These are phyloP conservation scores for Orchesella flavescens DNA, from an alignment of 2,888 invertebrate genomes.

Conservation along the genomic window DNA sequence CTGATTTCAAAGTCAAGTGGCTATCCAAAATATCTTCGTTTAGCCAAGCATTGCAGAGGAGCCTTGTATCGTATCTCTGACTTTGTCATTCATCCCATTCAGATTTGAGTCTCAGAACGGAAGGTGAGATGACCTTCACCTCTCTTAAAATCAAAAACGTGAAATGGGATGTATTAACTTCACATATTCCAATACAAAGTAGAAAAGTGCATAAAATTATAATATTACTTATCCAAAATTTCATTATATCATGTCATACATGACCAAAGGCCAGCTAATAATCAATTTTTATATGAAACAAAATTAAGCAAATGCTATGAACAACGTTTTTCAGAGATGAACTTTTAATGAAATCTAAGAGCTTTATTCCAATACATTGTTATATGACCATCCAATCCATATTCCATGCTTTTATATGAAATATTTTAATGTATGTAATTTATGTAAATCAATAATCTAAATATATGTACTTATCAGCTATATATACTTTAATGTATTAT, in stretches of 20 bases:
- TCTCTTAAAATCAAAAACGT: slow-evolving; percentile 42
- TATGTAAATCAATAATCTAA: not conserved
- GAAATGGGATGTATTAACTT: slow-evolving; percentile 15
- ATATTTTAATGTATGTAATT: not conserved
- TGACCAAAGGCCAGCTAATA: not conserved
- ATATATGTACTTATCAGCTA: slow-evolving; percentile 22
- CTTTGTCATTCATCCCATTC: not conserved
- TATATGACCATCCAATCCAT: slow-evolving; percentile 38
- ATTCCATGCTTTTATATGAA: slow-evolving; percentile 22
- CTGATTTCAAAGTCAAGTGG: not conserved
- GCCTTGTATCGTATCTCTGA: not conserved
- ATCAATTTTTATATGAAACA: not conserved
- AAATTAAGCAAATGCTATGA: not conserved
- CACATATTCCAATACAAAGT: slow-evolving; percentile 1
- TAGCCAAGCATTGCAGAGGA: not conserved
- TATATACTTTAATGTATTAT: slow-evolving; percentile 17
- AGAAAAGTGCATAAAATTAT: not conserved
- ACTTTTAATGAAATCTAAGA: slow-evolving; percentile 45
- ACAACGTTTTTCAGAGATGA: not conserved
- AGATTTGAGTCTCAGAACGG: slow-evolving; percentile 12
- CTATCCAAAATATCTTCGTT: not conserved
- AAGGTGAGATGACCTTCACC: slow-evolving; percentile 7
- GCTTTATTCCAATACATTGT: slow-evolving; percentile 48
- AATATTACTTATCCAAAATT: not conserved
- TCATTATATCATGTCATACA: not conserved